Evolutionary conservation across 2,888 invertebrate genomes (phyloP), one percentile per base, ranked within the genome.

Genomic region (Netelia inedita): DNA sequence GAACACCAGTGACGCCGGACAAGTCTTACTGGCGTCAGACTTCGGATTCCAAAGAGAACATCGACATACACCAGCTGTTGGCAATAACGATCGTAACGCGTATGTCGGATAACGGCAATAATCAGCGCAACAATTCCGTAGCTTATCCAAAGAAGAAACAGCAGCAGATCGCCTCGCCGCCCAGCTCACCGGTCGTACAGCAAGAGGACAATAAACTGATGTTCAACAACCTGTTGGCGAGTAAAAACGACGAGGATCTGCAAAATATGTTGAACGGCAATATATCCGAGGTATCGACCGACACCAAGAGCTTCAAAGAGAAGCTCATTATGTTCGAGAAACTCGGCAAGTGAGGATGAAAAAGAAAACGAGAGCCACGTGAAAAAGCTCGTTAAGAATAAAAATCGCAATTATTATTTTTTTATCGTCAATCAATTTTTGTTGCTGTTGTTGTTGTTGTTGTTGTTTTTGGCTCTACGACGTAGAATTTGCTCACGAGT

Each of bases 321-420:
- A 93, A 93, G 74, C 88, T 93, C n/a, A 93, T 93, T 59, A 93
- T 94, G 93, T 93, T 93, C 68, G 93, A 93, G 81, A 93, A 93
- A 76, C 91, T 93, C 8, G 93, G 93, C 11, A 93, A 93, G 86
- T 93, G 89, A 92, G 61, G 66, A 79, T 1, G 50, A 63, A 19
- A 59, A 28, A 59, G 3, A 71, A 65, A 55, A 19, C n/a, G 57
- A 81, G 28, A 79, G 68, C 43, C 50, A 72, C 43, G 68, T 55
- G 53, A 43, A 66, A 69, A 61, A 55, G 19, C 59, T 11, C 53
- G 46, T 57, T 53, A 28, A 21, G 63, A 53, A 19, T 53, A n/a
- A 68, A 74, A 19, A 43, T 65, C 69, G 65, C 57, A 74, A 80
- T 71, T 61, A 53, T 63, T 2, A 23, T 46, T 14, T 74, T 74